phyloP scores from a whole-genome alignment of 2,797 vertebrate genomes.

The Sarcophilus harrisii region DNA sequence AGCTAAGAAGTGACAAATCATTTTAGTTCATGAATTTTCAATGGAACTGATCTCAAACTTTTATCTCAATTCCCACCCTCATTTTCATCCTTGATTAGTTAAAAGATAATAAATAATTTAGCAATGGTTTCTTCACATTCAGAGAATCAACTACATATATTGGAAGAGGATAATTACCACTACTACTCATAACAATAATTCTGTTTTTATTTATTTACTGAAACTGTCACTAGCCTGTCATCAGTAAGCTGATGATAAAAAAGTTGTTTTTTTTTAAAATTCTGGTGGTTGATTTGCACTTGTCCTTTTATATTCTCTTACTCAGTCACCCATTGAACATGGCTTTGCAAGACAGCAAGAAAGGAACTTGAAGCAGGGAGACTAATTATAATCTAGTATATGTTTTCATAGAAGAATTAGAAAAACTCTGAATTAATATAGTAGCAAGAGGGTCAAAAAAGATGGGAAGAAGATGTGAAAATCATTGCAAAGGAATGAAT shows the following conservation, averaged over 20 bases:
- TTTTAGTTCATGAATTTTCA: slow-evolving; percentile 21
- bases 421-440: background rate
- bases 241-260: too few relatives aligned
- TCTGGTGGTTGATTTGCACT: background rate
- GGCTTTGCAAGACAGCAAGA: background rate
- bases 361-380: background rate
- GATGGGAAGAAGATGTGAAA: background rate
- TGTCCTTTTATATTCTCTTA: background rate
- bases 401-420: background rate
- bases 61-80: background rate
- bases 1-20: slow-evolving; percentile 65
- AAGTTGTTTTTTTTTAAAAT: background rate
- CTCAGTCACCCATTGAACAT: background rate
- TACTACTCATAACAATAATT: background rate
- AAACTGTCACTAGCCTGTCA: background rate
- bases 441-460: background rate
- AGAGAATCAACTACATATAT: background rate
- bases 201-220: background rate
- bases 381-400: background rate
- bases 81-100: slow-evolving; percentile 36
- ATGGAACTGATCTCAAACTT: background rate
- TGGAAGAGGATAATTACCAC: background rate
- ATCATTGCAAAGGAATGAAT: background rate
- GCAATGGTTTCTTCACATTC: background rate
- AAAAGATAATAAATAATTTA: slow-evolving; percentile 56